Percentiles rank a stretch among this genome's conserved stretches.
Conservation (phyloP, 2,888 invertebrate genomes). For the Keiferia lycopersicella region DNA sequence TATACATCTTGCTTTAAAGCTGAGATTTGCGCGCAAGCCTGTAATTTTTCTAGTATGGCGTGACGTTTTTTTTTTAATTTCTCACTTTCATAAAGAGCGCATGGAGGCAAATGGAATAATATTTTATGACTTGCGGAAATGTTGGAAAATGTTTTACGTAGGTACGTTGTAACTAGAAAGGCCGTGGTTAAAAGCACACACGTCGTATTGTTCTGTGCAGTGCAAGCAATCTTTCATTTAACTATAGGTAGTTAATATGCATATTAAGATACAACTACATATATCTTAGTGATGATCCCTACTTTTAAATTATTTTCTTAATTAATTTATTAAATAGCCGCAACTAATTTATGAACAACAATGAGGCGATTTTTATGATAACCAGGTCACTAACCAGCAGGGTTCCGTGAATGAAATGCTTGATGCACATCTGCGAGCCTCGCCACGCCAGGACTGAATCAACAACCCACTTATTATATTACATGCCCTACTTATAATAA, state of each 20-base stretch:
- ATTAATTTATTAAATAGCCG: too few species aligned
- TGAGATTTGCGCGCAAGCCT: conserved; percentile 44
- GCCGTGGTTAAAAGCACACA: not conserved
- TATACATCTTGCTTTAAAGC: conserved; percentile 48
- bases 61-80: conserved; percentile 20
- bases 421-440: conserved; percentile 4
- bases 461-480: not conserved
- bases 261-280: too few species aligned
- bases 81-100: conserved; percentile 6
- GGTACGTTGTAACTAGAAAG: not conserved
- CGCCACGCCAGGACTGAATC: not conserved
- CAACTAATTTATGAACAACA: not conserved
- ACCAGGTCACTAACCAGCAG: not conserved
- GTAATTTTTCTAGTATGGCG: not conserved
- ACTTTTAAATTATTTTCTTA: too few species aligned
- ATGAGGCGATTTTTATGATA: not conserved
- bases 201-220: not conserved
- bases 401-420: not conserved
- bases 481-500: not conserved
- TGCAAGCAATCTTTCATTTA: too few species aligned
- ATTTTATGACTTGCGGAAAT: conserved; percentile 10
- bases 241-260: too few species aligned
- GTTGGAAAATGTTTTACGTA: not conserved
- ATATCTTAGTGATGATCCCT: too few species aligned
- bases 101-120: conserved; percentile 13